Base-by-base conservation (phyloP, 2,888 invertebrate species). In the Drosophila maculinotata region DNA sequence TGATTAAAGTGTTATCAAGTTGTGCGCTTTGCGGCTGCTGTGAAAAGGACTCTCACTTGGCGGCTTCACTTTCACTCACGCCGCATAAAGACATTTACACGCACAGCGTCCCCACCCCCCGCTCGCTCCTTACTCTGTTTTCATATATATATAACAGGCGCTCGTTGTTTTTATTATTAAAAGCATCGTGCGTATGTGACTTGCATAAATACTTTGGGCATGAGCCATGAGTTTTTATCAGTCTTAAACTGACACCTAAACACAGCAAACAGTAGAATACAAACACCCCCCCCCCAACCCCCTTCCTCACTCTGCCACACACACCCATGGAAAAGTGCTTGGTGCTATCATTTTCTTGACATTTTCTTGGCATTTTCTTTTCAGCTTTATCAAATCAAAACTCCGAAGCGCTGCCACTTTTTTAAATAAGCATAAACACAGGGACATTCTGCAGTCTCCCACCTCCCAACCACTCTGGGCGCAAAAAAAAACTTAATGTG, bases 121-220 rank as follows among this genome's bases (percentile, higher is more conserved):
- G 14, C 28, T 28, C 25, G 58, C n/a, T 20, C 20, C 57, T 76
- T 69, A 52, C 69, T 73, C 83, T 85, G 70, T 76, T 81, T 74
- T 79, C 76, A 60, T 82, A 20, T 20, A 80, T 81, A 75, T 20
- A 80, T 81, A 75, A 73, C 64, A 71, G 65, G 45, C 51, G 74
- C 77, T 87, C 73, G 76, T 85, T 81, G 84, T 84, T 83, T 83
- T 83, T 87, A 87, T 83, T 83, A 87, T 85, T 83, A 87, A 86
- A 83, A 83, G 83, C 85, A 81, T 65, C 57, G 69, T 84, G 77
- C 58, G 87, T 77, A 87, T 83, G 83, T 83, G 83, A 87, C 83
- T 83, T 87, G 83, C 87, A 83, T 83, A 87, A 77, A 87, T 72
- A 69, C 62, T 48, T 5, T 5, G 15, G 35, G 66, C 15, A 64